Percentiles rank a stretch among this genome's conserved stretches.
phyloP scores from a whole-genome alignment of 1,140 invertebrate species.

The Leptopilina boulardi region DNA sequence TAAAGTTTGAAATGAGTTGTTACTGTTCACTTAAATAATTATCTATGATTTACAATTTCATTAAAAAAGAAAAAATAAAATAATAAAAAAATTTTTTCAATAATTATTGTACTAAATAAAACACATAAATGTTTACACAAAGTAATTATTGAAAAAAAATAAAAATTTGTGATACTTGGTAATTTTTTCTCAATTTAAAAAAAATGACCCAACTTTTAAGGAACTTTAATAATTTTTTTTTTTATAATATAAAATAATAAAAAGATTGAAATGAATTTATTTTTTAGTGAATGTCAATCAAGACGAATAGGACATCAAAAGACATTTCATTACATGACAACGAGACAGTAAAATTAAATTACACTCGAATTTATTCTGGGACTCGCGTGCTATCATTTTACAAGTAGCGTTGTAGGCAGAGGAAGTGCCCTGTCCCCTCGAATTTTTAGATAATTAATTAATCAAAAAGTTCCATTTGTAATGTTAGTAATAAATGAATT shows the following conservation, averaged over 20 bases:
- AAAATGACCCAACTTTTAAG: too few species aligned
- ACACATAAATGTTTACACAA: too few species aligned
- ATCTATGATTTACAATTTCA: neutral
- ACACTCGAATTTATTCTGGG: constrained; percentile 3
- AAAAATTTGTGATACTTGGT: too few species aligned
- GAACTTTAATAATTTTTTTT: too few species aligned
- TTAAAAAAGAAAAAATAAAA: neutral
- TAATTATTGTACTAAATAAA: neutral
- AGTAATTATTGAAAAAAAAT: too few species aligned
- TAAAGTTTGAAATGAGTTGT: neutral
- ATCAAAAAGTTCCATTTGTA: neutral
- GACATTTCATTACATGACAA: constrained; percentile 6
- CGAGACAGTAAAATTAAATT: constrained; percentile 18
- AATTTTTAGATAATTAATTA: constrained; percentile 9
- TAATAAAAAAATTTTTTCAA: neutral
- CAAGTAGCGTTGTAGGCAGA: neutral
- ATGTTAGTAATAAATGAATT: neutral
- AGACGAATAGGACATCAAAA: constrained; percentile 11
- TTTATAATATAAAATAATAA: too few species aligned
- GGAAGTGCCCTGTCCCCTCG: neutral
- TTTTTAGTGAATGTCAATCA: neutral
- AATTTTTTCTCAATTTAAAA: too few species aligned
- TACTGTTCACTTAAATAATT: neutral
- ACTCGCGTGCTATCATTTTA: constrained; percentile 19
- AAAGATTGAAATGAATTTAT: neutral